These are phyloP conservation scores for Pelobates cultripes DNA, from an alignment of 2,797 vertebrate species.

Conservation along the genomic window DNA sequence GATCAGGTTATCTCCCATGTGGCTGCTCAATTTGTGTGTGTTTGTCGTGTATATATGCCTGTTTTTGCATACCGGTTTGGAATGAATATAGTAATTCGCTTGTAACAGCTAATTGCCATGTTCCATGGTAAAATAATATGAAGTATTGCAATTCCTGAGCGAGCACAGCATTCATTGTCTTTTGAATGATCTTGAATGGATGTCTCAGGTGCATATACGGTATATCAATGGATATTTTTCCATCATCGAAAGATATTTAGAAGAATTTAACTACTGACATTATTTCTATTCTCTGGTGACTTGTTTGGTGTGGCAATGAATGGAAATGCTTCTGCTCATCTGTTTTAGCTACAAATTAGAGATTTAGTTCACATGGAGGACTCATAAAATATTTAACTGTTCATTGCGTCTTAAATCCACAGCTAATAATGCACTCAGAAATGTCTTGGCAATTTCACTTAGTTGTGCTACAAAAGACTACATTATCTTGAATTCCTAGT, in stretches of 20 bases:
- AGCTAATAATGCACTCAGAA: constrained; percentile 34
- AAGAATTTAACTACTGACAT: constrained; percentile 42
- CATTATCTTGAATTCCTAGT: neutral
- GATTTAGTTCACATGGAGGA: constrained; percentile 49
- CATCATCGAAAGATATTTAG: constrained; percentile 42
- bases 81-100: too few species aligned
- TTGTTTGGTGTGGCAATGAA: constrained; percentile 48
- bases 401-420: constrained; percentile 39
- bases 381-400: constrained; percentile 48
- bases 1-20: too few species aligned
- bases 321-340: constrained; percentile 41
- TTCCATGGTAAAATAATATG: neutral
- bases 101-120: too few species aligned
- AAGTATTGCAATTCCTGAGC: constrained; percentile 16
- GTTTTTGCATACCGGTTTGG: too few species aligned
- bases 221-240: constrained; percentile 46
- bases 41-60: too few species aligned
- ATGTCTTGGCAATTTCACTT: neutral
- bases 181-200: constrained; percentile 45
- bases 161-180: constrained; percentile 34
- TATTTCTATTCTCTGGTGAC: constrained; percentile 36
- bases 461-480: neutral
- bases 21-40: too few species aligned
- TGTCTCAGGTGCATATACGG: constrained; percentile 27
- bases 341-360: constrained; percentile 45